Percentiles rank a stretch among this genome's conserved stretches.
These are phyloP conservation scores for Polypedilum vanderplanki DNA, from an alignment of 1,140 invertebrate genomes.

Conservation along the genomic window DNA sequence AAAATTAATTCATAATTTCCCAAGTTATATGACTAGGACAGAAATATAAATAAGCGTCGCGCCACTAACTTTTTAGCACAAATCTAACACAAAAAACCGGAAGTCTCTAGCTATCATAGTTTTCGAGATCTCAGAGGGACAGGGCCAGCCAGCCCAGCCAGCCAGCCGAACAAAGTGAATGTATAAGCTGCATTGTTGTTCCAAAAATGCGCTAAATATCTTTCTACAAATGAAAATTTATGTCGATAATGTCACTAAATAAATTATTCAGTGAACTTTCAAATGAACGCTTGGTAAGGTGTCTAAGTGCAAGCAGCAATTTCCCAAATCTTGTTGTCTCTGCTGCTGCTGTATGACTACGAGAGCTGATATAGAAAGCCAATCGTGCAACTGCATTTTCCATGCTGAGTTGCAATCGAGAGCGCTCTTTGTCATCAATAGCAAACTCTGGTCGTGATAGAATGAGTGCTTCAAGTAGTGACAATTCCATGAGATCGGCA, in stretches of 20 bases:
- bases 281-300: slow-evolving; percentile 37
- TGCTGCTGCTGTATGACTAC: no score
- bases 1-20: no score
- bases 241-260: slow-evolving; percentile 37
- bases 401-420: slow-evolving; percentile 36
- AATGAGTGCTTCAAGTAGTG: slow-evolving; percentile 55
- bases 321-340: slow-evolving; percentile 37
- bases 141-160: no score
- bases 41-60: no score
- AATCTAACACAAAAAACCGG: no score
- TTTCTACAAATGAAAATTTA: neutral
- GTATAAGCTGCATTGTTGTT: no score
- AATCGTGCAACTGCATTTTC: slow-evolving; percentile 39
- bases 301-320: slow-evolving; percentile 37
- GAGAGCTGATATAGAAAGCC: slow-evolving; percentile 36
- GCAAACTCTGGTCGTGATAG: slow-evolving; percentile 44
- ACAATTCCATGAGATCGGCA: slow-evolving; percentile 51
- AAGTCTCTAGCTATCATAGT: no score
- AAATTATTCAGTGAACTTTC: slow-evolving; percentile 38
- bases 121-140: no score
- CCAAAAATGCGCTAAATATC: no score
- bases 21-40: no score
- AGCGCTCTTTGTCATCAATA: slow-evolving; percentile 34
- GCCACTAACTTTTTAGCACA: no score
- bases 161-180: no score